Conservation (phyloP, 2,888 invertebrate species). For the Sycophila texana region DNA sequence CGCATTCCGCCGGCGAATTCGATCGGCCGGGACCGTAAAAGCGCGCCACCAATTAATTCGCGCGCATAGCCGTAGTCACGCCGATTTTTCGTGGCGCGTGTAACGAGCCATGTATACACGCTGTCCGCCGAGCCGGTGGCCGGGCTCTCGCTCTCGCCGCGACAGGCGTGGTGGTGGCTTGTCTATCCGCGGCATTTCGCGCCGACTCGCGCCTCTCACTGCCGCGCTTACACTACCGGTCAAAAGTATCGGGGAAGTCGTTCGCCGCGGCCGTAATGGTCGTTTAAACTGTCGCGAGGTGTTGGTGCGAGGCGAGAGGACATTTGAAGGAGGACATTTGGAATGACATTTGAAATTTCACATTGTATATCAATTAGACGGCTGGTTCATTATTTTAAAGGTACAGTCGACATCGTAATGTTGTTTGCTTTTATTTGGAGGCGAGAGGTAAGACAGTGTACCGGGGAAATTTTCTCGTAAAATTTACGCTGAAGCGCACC, state of each 20-base stretch:
- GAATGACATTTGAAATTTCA: not conserved
- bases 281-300: not conserved
- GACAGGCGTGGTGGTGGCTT: constrained; percentile 10
- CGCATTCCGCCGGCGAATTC: not conserved
- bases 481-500: not conserved
- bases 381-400: no score
- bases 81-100: not conserved
- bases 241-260: constrained; percentile 31
- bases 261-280: not conserved
- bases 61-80: not conserved
- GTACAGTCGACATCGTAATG: not conserved
- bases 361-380: no score
- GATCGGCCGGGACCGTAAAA: not conserved
- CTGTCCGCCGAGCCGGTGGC: constrained; percentile 1
- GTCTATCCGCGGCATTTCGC: constrained; percentile 18
- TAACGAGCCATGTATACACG: not conserved
- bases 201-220: constrained; percentile 49
- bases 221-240: constrained; percentile 31
- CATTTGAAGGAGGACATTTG: not conserved
- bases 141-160: not conserved
- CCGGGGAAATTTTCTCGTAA: not conserved
- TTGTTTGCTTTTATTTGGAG: not conserved
- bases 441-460: not conserved
- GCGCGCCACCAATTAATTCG: constrained; percentile 23
- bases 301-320: not conserved